Evolutionary conservation across 2,888 invertebrate species (phyloP), one percentile per base, ranked within the genome.

Genomic region (Coleophora flavipennella): DNA sequence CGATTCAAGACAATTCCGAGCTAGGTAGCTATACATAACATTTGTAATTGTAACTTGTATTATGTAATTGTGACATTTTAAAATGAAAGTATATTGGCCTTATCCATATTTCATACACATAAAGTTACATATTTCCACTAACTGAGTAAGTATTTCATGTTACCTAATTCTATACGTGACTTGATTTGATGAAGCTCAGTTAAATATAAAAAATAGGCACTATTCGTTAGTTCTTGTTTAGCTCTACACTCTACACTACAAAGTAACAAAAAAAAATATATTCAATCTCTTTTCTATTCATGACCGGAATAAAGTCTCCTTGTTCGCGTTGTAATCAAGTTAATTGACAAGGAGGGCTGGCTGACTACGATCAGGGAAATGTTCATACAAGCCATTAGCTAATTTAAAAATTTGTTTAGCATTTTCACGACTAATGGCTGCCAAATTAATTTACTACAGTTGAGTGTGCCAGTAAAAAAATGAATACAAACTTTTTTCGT

Each of bases 101-200:
- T n/a, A n/a, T 29, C 20, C 20, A 29, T 29, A 11, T 29, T 29
- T 29, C 29, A 8, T 11, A 29, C 29, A 29, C 8, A 29, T 3
- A 34, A 6, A 6, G n/a, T 33, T 20, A 20, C 3, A 2, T 33
- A 33, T 20, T 33, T 33, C 20, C 33, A 20, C 20, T 20, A 20
- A 20, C 20, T 20, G 9, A 9, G 14, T 8, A 20, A 33, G 13
- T 32, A 32, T 8, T 8, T 36, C 28, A 20, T 25, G 8, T 41
- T 41, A 41, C 37, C 8, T 41, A 41, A 41, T 20, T 26, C 38
- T 39, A 44, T 13, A 78, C 77, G 79, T 78, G 78, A 67, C 57
- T 45, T 50, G 67, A 72, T 75, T 60, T 68, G 52, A 59, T 53
- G 43, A 36, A 42, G 38, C 20, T 20, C 12, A 31, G 39, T 41